These are phyloP conservation scores for Drosophila histrio DNA, from an alignment of 2,888 invertebrate genomes.

Conservation along the genomic window DNA sequence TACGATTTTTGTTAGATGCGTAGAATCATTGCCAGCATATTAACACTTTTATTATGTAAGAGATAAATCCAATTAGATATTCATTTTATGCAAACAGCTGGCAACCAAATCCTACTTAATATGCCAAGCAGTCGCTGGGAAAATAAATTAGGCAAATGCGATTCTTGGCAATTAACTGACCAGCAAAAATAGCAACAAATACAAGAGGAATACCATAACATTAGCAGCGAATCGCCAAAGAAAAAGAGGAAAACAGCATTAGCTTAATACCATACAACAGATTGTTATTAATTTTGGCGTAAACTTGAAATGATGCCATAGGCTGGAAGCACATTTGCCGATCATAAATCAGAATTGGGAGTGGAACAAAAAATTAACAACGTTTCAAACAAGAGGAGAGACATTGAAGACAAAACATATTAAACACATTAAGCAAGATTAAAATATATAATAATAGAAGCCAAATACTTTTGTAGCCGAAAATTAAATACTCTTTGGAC, in stretches of 20 bases:
- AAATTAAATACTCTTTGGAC: neutral
- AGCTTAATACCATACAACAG: slow-evolving; percentile 37
- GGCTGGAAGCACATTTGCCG: slow-evolving; percentile 50
- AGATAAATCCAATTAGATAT: slow-evolving; percentile 39
- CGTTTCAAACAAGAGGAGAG: neutral
- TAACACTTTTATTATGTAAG: slow-evolving; percentile 35
- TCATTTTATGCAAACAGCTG: slow-evolving; percentile 40
- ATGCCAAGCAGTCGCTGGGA: slow-evolving; percentile 31
- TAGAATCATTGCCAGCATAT: slow-evolving; percentile 14
- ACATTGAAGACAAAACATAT: slow-evolving; percentile 18
- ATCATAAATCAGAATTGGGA: slow-evolving; percentile 40
- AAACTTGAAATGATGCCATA: slow-evolving; percentile 50
- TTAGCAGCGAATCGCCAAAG: neutral
- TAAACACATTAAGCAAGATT: neutral
- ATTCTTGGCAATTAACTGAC: slow-evolving; percentile 50
- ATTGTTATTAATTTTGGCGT: slow-evolving; percentile 58
- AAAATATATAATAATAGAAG: neutral
- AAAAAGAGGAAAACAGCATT: slow-evolving; percentile 9
- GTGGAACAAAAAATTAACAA: slow-evolving; percentile 2
- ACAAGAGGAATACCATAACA: neutral
- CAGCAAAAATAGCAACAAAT: neutral
- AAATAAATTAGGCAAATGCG: slow-evolving; percentile 46
- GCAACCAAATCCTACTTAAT: slow-evolving; percentile 35
- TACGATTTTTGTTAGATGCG: slow-evolving; percentile 4
- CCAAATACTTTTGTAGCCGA: neutral